Conservation (phyloP, 35 echinoderm and acorn worm genomes). For the Amphiura filiformis region DNA sequence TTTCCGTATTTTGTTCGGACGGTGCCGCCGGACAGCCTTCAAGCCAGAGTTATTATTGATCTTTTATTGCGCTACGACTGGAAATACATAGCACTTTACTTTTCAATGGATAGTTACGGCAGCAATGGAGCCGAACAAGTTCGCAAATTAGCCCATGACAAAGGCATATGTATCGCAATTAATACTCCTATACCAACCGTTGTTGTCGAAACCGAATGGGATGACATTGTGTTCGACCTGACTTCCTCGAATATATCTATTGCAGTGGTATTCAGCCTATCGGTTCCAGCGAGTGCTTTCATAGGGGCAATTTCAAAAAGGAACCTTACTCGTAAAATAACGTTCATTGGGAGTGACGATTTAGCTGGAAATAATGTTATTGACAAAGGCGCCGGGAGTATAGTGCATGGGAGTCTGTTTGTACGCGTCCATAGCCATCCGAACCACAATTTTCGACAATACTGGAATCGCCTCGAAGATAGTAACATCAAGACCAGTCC, state of each 20-base stretch:
- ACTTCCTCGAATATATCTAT: not conserved
- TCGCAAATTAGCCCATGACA: not conserved
- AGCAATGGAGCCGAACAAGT: slow-evolving; percentile 16
- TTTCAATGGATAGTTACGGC: slow-evolving; percentile 30
- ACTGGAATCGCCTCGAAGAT: not conserved
- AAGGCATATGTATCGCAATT: slow-evolving; percentile 32
- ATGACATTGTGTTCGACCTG: slow-evolving; percentile 13
- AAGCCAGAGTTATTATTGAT: slow-evolving; percentile 43
- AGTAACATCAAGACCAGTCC: not conserved
- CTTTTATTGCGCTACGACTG: slow-evolving; percentile 37
- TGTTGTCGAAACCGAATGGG: not conserved
- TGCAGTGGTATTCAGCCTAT: not conserved
- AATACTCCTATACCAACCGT: not conserved
- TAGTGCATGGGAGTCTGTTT: not conserved
- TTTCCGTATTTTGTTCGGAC: slow-evolving; percentile 47
- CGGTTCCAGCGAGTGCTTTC: not conserved
- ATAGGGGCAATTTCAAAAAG: not conserved
- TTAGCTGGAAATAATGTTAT: not conserved
- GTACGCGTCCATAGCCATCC: not conserved
- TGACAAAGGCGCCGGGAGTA: not conserved
- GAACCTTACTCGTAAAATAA: not conserved
- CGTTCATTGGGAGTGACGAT: not conserved
- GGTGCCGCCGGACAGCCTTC: slow-evolving; percentile 31
- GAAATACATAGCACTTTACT: slow-evolving; percentile 22
- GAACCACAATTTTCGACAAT: not conserved